These are phyloP conservation scores for Cricetomys ansorgei DNA, from an alignment of 2,113 vertebrate species.

Conservation along the genomic window DNA sequence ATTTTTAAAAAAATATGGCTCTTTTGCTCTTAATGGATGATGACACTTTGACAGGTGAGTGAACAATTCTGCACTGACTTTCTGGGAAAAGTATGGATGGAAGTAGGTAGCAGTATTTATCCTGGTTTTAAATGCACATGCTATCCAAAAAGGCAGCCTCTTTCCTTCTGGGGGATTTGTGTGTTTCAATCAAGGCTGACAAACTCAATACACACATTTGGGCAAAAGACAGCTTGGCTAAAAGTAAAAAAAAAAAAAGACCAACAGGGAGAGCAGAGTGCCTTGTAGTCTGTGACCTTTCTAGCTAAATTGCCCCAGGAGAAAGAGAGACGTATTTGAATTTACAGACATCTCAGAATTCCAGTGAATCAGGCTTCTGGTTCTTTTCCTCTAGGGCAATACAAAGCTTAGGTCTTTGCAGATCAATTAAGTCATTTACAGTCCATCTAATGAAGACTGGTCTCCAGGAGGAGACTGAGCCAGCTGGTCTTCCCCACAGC, in stretches of 20 bases:
- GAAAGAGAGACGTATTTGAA: conserved; percentile 58
- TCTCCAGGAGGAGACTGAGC: conserved; percentile 64
- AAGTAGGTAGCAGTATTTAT: not conserved
- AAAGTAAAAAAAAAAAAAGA: conserved; percentile 19
- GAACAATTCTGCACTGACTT: not conserved
- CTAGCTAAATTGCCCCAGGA: conserved; percentile 33
- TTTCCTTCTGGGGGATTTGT: conserved; percentile 5
- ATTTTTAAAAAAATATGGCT: not conserved
- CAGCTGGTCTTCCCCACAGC: conserved; percentile 26
- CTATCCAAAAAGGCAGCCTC: not conserved
- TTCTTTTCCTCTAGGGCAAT: conserved; percentile 52
- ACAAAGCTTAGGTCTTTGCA: conserved; percentile 67
- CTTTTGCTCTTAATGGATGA: conserved; percentile 13
- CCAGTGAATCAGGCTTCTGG: conserved; percentile 39
- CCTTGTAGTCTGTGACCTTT: conserved; percentile 65
- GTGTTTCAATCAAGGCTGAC: conserved; percentile 35
- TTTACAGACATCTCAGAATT: conserved; percentile 48
- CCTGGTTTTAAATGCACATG: not conserved
- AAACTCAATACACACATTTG: conserved; percentile 35
- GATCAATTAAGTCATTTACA: conserved; percentile 75
- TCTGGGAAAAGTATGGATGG: not conserved
- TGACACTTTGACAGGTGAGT: conserved; percentile 28
- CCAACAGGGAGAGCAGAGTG: not conserved
- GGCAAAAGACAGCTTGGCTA: conserved; percentile 23
- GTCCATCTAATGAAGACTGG: conserved; percentile 64